Evolutionary conservation across 2,888 invertebrate genomes (phyloP).

Genomic region (Pyrrhosoma nymphula): DNA sequence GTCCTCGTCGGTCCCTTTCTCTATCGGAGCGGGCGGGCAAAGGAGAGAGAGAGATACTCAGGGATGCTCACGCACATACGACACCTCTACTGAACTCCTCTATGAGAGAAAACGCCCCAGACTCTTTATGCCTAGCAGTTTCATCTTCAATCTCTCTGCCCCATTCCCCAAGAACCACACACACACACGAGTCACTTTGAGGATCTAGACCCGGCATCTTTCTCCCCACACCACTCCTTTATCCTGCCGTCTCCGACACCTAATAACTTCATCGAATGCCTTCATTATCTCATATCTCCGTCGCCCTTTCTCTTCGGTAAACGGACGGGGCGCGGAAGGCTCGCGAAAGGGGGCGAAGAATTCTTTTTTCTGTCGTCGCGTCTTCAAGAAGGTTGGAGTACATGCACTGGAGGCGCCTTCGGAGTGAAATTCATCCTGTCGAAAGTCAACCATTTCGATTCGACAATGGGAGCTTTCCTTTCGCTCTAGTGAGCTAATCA

Average conservation of each 20-base stretch:
- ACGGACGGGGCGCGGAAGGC: background rate
- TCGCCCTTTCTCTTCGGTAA: background rate
- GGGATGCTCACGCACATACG: background rate
- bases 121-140: constrained; percentile 33
- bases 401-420: no score
- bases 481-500: no score
- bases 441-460: no score
- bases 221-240: background rate
- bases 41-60: no score
- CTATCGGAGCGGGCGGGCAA: background rate
- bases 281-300: constrained; percentile 61
- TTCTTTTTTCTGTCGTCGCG: background rate
- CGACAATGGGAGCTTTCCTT: no score
- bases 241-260: constrained; percentile 32
- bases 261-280: constrained; percentile 60
- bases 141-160: constrained; percentile 55
- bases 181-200: background rate
- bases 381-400: background rate
- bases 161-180: no score
- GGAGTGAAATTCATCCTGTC: no score
- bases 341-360: background rate
- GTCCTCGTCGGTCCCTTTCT: background rate
- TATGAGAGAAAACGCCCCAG: background rate
- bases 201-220: constrained; percentile 21
- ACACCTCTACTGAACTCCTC: background rate